Conservation (phyloP, 2,888 invertebrate genomes). For the Agonopterix heracliana region DNA sequence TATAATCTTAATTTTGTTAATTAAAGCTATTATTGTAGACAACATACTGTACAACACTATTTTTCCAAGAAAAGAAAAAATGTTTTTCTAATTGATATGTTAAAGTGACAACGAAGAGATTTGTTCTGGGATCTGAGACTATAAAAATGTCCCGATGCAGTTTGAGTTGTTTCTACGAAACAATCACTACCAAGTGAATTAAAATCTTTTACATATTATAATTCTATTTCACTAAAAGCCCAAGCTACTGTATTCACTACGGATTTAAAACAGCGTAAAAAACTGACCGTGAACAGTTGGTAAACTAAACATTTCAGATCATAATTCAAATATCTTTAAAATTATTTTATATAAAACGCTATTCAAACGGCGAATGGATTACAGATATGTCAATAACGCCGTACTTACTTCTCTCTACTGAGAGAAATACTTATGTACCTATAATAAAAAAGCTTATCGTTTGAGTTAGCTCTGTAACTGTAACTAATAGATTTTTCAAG, state of each 20-base stretch:
- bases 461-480: slow-evolving; percentile 31
- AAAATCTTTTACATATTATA: neutral
- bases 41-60: slow-evolving; percentile 21
- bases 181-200: neutral
- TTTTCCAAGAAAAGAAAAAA: too few relatives aligned
- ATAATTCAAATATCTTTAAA: slow-evolving; percentile 48
- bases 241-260: neutral
- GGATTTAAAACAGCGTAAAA: slow-evolving; percentile 1
- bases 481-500: slow-evolving; percentile 63
- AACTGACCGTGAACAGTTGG: slow-evolving; percentile 1
- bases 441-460: slow-evolving; percentile 29
- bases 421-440: slow-evolving; percentile 25
- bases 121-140: slow-evolving; percentile 2
- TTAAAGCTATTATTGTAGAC: slow-evolving; percentile 57
- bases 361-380: slow-evolving; percentile 50
- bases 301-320: slow-evolving; percentile 48
- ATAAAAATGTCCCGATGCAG: neutral
- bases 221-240: neutral
- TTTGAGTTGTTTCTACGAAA: neutral
- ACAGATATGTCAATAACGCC: slow-evolving; percentile 33
- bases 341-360: slow-evolving; percentile 30
- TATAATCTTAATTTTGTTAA: slow-evolving; percentile 32
- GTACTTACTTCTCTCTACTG: slow-evolving; percentile 13
- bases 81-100: slow-evolving; percentile 29
- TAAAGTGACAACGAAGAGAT: slow-evolving; percentile 12